These are phyloP conservation scores for Tipula unca DNA, from an alignment of 2,888 invertebrate species.

Conservation along the genomic window DNA sequence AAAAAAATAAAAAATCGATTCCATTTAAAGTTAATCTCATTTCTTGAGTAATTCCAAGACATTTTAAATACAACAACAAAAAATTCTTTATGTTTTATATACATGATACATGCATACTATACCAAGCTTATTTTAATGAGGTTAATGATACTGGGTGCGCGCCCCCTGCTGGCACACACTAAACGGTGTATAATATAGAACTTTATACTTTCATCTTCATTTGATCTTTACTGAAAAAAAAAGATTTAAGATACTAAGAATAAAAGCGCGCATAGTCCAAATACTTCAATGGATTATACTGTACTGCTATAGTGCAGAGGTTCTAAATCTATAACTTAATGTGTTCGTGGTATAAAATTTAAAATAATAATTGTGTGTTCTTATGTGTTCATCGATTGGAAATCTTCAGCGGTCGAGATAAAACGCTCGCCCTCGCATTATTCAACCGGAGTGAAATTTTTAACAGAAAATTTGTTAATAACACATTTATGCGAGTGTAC, in stretches of 20 bases:
- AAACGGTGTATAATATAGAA: background rate
- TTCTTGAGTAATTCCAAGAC: background rate
- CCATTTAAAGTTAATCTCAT: background rate
- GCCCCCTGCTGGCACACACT: background rate
- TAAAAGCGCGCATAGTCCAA: background rate
- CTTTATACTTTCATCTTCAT: background rate
- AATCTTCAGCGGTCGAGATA: too few species aligned
- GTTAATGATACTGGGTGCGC: background rate
- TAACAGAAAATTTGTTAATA: too few species aligned
- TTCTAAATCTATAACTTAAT: background rate
- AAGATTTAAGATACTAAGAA: background rate
- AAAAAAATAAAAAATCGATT: background rate
- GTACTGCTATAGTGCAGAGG: background rate
- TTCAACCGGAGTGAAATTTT: too few species aligned
- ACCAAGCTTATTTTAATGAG: background rate
- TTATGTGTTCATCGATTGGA: too few species aligned
- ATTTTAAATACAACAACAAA: background rate
- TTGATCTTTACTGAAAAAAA: background rate
- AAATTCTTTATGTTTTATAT: background rate
- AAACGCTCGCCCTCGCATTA: too few species aligned
- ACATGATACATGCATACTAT: too few species aligned
- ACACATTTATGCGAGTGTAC: too few species aligned
- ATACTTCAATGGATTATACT: background rate
- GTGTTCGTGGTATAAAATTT: too few species aligned
- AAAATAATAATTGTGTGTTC: too few species aligned